Percentiles rank a stretch among this genome's conserved stretches.
phyloP scores from a whole-genome alignment of 23 tunicate species.

The Ciona savignyi region DNA sequence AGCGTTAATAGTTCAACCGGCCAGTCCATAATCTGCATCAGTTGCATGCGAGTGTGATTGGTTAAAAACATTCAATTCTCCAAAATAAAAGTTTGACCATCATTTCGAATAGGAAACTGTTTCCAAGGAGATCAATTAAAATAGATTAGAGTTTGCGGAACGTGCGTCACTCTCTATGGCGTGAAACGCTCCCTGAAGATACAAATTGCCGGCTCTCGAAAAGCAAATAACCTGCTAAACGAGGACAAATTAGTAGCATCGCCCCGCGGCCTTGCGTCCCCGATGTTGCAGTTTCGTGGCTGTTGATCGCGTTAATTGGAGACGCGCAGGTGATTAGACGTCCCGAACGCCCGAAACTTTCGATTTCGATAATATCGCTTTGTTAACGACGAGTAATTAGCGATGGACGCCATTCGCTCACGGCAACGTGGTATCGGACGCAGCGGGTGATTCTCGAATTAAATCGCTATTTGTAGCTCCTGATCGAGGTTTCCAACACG shows the following conservation, averaged over 20 bases:
- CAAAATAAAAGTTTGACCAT: too few relatives aligned
- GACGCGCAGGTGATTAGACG: constrained; percentile 21
- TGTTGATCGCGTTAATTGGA: constrained; percentile 6
- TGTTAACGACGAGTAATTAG: constrained; percentile 17
- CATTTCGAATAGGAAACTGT: too few relatives aligned
- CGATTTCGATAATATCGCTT: constrained; percentile 6
- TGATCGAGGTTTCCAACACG: neutral
- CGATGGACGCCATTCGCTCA: constrained; percentile 4
- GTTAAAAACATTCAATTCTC: too few relatives aligned
- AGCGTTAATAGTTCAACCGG: neutral
- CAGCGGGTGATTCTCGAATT: neutral
- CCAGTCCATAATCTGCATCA: too few relatives aligned
- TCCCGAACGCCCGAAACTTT: constrained; percentile 3
- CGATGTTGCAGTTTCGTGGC: constrained; percentile 2
- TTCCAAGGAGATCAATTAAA: neutral
- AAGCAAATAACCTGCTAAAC: constrained; percentile 27
- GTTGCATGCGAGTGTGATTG: too few relatives aligned
- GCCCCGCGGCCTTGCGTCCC: constrained; percentile 24
- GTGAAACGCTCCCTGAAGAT: neutral
- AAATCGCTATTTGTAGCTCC: neutral
- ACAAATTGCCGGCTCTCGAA: constrained; percentile 23
- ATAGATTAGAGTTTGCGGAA: neutral
- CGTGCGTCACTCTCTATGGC: neutral
- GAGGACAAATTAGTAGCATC: constrained; percentile 24
- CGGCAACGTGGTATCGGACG: neutral